Evolutionary conservation across 1,140 invertebrate genomes (phyloP).

Genomic region (Dendroctonus valens): DNA sequence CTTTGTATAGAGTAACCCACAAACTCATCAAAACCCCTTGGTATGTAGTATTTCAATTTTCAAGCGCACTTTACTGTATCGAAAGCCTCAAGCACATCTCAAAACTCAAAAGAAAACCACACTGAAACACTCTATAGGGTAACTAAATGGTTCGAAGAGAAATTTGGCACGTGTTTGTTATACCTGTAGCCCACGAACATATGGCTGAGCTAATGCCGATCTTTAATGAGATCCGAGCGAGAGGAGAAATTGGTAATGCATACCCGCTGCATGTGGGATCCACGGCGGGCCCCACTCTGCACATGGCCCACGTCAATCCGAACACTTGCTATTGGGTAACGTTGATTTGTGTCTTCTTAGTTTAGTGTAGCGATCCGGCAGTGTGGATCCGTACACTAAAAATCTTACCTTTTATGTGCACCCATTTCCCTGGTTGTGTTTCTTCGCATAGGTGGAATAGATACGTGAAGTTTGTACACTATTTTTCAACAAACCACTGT

Average conservation of each 20-base stretch:
- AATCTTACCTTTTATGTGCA: conserved; percentile 1
- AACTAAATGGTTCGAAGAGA: not conserved
- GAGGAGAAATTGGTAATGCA: conserved; percentile 82
- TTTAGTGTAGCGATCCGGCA: not conserved
- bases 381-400: not conserved
- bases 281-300: conserved; percentile 50
- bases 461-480: conserved; percentile 20
- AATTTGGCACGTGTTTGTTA: conserved; percentile 32
- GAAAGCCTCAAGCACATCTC: too few relatives aligned
- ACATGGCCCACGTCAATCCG: conserved; percentile 49
- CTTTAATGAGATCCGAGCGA: conserved; percentile 86
- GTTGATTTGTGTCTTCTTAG: conserved; percentile 13
- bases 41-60: too few relatives aligned
- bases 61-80: too few relatives aligned
- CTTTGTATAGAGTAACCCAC: too few relatives aligned
- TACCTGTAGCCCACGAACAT: conserved; percentile 79
- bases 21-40: too few relatives aligned
- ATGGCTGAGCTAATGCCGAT: conserved; percentile 90
- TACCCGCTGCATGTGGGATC: conserved; percentile 79
- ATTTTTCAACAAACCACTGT: conserved; percentile 15
- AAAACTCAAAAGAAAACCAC: too few relatives aligned
- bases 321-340: conserved; percentile 71
- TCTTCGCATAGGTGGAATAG: not conserved
- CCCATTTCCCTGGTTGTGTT: conserved; percentile 6
- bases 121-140: too few relatives aligned